Evolutionary conservation across 2,113 vertebrate species (phyloP).

Genomic region (Rhinichthys klamathensis): DNA sequence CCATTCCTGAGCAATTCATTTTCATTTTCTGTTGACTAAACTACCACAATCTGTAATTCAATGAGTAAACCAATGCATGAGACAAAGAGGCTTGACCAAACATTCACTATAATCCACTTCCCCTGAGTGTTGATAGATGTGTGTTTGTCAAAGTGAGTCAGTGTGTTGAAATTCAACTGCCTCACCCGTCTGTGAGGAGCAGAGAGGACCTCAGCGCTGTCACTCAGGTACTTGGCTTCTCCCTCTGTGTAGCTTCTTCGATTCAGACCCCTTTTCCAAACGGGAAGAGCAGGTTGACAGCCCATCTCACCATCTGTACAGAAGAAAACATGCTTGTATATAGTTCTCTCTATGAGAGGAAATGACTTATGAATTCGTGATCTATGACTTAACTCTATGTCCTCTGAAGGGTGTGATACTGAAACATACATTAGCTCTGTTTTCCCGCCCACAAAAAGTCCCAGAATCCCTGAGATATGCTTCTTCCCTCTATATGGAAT

Average conservation of each 20-base stretch:
- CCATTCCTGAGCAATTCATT: not conserved
- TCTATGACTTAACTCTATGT: slow-evolving; percentile 40
- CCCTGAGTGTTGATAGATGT: slow-evolving; percentile 1
- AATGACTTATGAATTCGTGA: slow-evolving; percentile 50
- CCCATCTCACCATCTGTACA: slow-evolving; percentile 69
- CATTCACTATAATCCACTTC: not conserved
- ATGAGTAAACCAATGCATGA: not conserved
- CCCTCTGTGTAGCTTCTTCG: slow-evolving; percentile 78
- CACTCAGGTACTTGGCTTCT: slow-evolving; percentile 67
- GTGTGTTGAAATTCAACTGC: slow-evolving; percentile 36
- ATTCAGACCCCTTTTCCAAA: slow-evolving; percentile 73
- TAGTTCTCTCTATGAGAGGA: slow-evolving; percentile 41
- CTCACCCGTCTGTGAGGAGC: slow-evolving; percentile 76
- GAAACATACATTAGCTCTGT: slow-evolving; percentile 47
- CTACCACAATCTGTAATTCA: not conserved
- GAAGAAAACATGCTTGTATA: not conserved
- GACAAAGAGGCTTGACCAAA: not conserved
- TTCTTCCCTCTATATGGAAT: slow-evolving; percentile 56
- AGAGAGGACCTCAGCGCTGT: slow-evolving; percentile 65
- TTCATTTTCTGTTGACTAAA: not conserved
- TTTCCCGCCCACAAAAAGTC: slow-evolving; percentile 54
- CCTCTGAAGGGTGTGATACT: not conserved
- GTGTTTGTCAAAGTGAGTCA: slow-evolving; percentile 39
- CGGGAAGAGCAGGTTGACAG: slow-evolving; percentile 56
- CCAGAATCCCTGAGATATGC: slow-evolving; percentile 56